A percentile compares a stretch with the other conserved stretches of the same genome.
These are phyloP conservation scores for Oceanites oceanicus DNA, from an alignment of 2,113 vertebrate species.

Conservation along the genomic window DNA sequence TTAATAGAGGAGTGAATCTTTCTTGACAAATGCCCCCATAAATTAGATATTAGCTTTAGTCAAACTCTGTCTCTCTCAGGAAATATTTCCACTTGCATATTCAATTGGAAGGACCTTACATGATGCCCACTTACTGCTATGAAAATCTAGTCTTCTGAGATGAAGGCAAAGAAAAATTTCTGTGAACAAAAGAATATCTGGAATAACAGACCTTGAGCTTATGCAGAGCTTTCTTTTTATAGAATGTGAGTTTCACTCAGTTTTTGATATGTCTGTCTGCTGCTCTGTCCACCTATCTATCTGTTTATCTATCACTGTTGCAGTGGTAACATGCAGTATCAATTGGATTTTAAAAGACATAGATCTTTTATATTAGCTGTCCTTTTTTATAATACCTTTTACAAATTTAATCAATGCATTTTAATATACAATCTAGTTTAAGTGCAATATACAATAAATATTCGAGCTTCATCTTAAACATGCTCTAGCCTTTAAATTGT, in stretches of 20 bases:
- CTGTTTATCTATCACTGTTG: constrained; percentile 43
- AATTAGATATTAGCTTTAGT: constrained; percentile 72
- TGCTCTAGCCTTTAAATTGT: constrained; percentile 83
- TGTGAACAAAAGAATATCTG: constrained; percentile 55
- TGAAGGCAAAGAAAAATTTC: constrained; percentile 55
- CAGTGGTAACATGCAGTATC: constrained; percentile 54
- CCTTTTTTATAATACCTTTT: constrained; percentile 81
- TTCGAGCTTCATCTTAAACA: constrained; percentile 79
- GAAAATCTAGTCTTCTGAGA: constrained; percentile 18
- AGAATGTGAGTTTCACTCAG: constrained; percentile 42
- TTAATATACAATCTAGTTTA: constrained; percentile 83
- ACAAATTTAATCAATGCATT: constrained; percentile 84
- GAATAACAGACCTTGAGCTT: constrained; percentile 14
- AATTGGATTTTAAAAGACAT: constrained; percentile 75
- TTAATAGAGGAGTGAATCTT: constrained; percentile 57
- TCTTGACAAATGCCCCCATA: constrained; percentile 70
- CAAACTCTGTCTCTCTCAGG: constrained; percentile 63
- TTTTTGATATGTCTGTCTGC: constrained; percentile 49
- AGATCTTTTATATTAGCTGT: constrained; percentile 81
- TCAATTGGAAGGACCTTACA: constrained; percentile 48
- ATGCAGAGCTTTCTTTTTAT: constrained; percentile 24
- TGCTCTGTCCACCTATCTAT: constrained; percentile 3
- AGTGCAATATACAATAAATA: constrained; percentile 82
- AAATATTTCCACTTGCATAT: constrained; percentile 68
- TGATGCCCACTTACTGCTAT: constrained; percentile 40